These are phyloP conservation scores for Elgaria multicarinata DNA, from an alignment of 2,113 vertebrate genomes.

Conservation along the genomic window DNA sequence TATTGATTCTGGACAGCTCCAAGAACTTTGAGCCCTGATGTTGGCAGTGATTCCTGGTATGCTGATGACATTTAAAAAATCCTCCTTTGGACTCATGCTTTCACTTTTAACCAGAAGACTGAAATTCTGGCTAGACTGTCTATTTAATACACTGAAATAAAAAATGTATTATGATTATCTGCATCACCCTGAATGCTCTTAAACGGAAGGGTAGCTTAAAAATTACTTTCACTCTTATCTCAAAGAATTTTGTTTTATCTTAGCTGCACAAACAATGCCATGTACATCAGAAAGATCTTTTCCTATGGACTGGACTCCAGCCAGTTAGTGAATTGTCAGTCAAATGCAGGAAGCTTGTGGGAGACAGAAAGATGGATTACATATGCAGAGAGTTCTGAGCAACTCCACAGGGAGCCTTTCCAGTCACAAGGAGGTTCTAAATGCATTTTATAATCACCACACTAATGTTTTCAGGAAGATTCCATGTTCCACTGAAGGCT, in stretches of 20 bases:
- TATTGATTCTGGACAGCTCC: background rate
- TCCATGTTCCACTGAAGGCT: background rate
- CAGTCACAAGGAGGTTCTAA: background rate
- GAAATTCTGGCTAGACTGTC: background rate
- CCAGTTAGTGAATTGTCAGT: fast-evolving
- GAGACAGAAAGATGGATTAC: background rate
- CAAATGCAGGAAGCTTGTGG: background rate
- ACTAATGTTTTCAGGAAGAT: background rate
- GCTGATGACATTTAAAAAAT: background rate
- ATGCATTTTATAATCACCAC: background rate
- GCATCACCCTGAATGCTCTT: background rate
- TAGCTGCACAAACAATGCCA: fast-evolving
- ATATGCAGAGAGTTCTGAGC: background rate
- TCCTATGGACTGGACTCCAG: background rate
- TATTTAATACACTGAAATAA: background rate
- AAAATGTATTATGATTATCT: background rate
- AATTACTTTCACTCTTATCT: background rate
- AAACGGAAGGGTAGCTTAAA: background rate
- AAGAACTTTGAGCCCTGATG: background rate
- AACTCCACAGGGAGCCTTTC: constrained; percentile 17
- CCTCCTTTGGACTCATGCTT: background rate
- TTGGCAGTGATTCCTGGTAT: background rate
- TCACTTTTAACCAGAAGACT: no score
- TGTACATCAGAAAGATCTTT: constrained; percentile 20
- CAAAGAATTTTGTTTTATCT: background rate